Evolutionary conservation across 2,113 vertebrate genomes (phyloP).

Genomic region (Haemorhous mexicanus): DNA sequence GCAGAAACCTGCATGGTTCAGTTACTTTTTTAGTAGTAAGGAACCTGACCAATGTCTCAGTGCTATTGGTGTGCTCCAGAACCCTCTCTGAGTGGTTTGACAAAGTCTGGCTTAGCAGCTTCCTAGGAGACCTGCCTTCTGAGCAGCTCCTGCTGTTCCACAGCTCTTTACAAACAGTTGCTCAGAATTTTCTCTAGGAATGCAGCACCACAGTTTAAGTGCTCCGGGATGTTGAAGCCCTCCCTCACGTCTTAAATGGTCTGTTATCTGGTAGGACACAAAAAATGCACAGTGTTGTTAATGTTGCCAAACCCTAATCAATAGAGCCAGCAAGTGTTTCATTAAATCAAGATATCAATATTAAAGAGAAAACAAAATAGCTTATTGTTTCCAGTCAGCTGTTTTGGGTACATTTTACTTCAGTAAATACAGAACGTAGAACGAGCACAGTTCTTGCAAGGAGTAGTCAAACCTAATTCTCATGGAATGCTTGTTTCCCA

Average conservation of each 20-base stretch:
- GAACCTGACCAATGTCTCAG: rapidly evolving
- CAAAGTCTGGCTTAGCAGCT: neutral
- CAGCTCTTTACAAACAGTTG: neutral
- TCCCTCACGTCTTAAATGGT: neutral
- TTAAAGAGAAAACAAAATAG: neutral
- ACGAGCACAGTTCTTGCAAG: neutral
- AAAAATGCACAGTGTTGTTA: neutral
- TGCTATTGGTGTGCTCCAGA: neutral
- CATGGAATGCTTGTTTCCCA: neutral
- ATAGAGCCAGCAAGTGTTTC: neutral
- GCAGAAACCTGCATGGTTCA: neutral
- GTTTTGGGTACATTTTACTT: neutral
- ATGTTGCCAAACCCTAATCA: neutral
- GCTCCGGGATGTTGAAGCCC: neutral
- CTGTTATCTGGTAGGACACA: neutral
- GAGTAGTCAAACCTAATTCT: neutral
- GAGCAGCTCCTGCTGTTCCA: neutral
- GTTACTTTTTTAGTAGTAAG: neutral
- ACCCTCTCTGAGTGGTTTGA: neutral
- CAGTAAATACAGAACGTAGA: neutral
- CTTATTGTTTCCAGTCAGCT: neutral
- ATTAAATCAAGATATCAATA: neutral
- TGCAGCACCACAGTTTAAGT: neutral
- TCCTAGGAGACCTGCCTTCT: neutral
- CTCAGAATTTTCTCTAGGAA: neutral